Evolutionary conservation across 2,113 vertebrate genomes (phyloP).

Genomic region (Melanostigma gelatinosum): DNA sequence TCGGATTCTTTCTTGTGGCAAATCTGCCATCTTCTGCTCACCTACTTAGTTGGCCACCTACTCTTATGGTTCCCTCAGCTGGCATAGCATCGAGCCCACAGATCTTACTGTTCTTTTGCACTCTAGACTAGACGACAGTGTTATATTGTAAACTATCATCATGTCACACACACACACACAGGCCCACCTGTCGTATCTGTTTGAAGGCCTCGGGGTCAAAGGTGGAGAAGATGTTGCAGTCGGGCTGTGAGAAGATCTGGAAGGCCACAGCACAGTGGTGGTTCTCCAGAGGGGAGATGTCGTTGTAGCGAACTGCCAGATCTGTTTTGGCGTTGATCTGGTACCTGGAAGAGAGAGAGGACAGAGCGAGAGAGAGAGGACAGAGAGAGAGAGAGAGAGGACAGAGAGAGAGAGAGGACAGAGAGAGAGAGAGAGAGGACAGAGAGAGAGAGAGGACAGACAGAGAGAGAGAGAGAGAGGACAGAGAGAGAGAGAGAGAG

Average conservation of each 20-base stretch:
- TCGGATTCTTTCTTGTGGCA: not conserved
- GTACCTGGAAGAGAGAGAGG: conserved; percentile 81
- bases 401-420: no score
- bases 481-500: no score
- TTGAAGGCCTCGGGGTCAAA: conserved; percentile 88
- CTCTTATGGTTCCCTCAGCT: no score
- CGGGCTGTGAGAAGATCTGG: conserved; percentile 90
- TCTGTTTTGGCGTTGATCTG: conserved; percentile 95
- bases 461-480: no score
- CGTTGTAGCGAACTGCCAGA: conserved; percentile 93
- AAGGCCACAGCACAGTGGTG: conserved; percentile 96
- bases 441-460: no score
- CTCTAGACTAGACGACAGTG: not conserved
- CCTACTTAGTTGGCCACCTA: no score
- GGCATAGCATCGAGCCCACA: not conserved
- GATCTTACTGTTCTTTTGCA: not conserved
- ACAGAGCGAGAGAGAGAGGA: not conserved
- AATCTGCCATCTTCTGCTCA: not conserved
- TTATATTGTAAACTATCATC: no score
- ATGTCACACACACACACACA: conserved; percentile 22
- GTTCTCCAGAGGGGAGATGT: conserved; percentile 95
- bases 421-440: no score
- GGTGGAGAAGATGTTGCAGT: conserved; percentile 92
- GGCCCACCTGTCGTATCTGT: conserved; percentile 89
- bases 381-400: no score